A percentile compares a stretch with the other conserved stretches of the same genome.
Evolutionary conservation across 2,888 invertebrate species (phyloP).

Genomic region (Drosophila mercatorum): DNA sequence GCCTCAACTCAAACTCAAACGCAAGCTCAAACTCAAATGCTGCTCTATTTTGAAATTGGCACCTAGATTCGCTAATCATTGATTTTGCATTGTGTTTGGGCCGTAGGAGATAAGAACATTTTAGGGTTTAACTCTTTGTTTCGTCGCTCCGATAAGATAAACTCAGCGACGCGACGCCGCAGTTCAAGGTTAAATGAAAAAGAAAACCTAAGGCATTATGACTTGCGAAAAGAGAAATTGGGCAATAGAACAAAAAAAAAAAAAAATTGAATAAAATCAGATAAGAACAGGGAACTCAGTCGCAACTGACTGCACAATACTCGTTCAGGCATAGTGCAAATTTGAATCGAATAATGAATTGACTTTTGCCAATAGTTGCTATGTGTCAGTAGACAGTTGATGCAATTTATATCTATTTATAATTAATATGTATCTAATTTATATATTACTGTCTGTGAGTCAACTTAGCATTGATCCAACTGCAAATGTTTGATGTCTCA

Average conservation of each 20-base stretch:
- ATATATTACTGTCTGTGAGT: not conserved
- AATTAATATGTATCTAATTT: not conserved
- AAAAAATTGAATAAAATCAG: not conserved
- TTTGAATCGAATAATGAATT: not conserved
- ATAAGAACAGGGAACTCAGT: not conserved
- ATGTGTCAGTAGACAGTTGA: not conserved
- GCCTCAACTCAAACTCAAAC: constrained; percentile 32
- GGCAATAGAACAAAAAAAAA: constrained; percentile 31
- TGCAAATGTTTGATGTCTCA: not conserved
- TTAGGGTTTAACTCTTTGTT: constrained; percentile 6
- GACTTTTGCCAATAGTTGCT: not conserved
- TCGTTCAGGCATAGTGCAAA: not conserved
- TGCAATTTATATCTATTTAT: not conserved
- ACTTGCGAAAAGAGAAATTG: constrained; percentile 47
- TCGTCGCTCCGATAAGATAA: constrained; percentile 60
- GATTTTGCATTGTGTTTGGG: constrained; percentile 58
- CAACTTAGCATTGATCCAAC: no score
- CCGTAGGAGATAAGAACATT: constrained; percentile 53
- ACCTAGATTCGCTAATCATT: constrained; percentile 40
- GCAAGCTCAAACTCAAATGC: constrained; percentile 21
- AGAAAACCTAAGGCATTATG: constrained; percentile 28
- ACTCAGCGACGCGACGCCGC: constrained; percentile 53
- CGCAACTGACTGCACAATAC: not conserved
- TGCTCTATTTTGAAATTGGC: constrained; percentile 21
- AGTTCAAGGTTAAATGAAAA: constrained; percentile 66